A percentile compares a stretch with the other conserved stretches of the same genome.
Conservation (phyloP, 2,888 invertebrate species). For the Zelleria hepariella region DNA sequence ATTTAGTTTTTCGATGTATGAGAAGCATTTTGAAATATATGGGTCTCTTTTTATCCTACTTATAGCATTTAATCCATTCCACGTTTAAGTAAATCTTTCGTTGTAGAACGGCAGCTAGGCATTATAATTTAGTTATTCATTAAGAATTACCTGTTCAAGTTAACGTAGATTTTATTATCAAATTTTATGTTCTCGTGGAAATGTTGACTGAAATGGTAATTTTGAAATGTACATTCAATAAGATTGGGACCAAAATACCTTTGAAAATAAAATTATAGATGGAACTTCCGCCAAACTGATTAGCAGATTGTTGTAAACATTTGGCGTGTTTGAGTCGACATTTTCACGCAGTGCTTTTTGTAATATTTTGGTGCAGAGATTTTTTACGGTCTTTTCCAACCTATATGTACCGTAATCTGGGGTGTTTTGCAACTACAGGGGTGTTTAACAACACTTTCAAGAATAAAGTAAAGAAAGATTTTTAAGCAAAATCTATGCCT, state of each 20-base stretch:
- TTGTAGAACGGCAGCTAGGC: slow-evolving; percentile 1
- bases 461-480: too few relatives aligned
- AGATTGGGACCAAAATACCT: slow-evolving; percentile 38
- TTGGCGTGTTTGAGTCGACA: not conserved
- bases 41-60: not conserved
- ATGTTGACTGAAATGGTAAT: not conserved
- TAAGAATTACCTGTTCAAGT: not conserved
- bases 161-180: not conserved
- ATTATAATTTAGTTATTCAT: not conserved
- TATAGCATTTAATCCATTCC: slow-evolving; percentile 14
- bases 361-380: slow-evolving; percentile 35
- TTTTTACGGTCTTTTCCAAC: not conserved
- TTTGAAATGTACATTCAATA: not conserved
- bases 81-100: not conserved
- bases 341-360: slow-evolving; percentile 25
- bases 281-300: not conserved
- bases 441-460: too few relatives aligned
- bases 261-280: slow-evolving; percentile 7
- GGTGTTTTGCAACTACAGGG: too few relatives aligned
- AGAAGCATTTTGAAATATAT: not conserved
- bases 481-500: too few relatives aligned
- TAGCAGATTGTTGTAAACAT: not conserved
- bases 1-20: not conserved
- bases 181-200: not conserved
- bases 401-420: too few relatives aligned